Evolutionary conservation across 1,140 invertebrate species (phyloP), one percentile per base, ranked within the genome.

Genomic region (Solenopsis invicta): DNA sequence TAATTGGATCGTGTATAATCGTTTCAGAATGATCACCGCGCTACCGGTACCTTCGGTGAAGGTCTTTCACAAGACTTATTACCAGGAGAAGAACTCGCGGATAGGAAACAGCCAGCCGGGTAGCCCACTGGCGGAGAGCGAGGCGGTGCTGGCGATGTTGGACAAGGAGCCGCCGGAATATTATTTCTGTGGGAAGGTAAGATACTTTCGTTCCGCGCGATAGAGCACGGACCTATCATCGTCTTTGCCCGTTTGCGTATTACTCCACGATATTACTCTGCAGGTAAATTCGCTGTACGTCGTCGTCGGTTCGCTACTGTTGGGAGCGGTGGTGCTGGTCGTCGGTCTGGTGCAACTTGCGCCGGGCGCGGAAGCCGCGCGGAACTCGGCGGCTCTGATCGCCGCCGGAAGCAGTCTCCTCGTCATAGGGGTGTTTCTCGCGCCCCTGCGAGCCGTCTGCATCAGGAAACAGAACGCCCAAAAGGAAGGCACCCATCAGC

Each of bases 261-360:
- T n/a, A n/a, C n/a, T n/a, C n/a, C n/a, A n/a, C n/a, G 8, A 18
- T 48, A n/a, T 82, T 61, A 29, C 61, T 92, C 24, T 29, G n/a
- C 93, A 97, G 97, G 96, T 97, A 84, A 97, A 97, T 69, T 96
- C 97, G 12, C 95, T 98, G 21, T 97, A 98, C 94, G 96, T 97
- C 34, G 96, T 98, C 29, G 97, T 98, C 29, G 97, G 97, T 8
- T 97, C 97, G 0, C 93, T 98, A 59, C 96, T 98, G 4, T 94
- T 97, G 59, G 97, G 97, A 48, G 96, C 97, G 76, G 97, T 98
- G 78, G 96, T 97, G 50, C 94, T 98, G 85, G 97, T 98, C 56
- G 97, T 98, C 78, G 97, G 97, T 50, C 95, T 98, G 90, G 97
- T 98, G 62, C 97, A 98, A 93, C 95, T 98, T 86, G 97, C 97